Conservation (phyloP, 2,113 vertebrate genomes). For the Perognathus longimembris region DNA sequence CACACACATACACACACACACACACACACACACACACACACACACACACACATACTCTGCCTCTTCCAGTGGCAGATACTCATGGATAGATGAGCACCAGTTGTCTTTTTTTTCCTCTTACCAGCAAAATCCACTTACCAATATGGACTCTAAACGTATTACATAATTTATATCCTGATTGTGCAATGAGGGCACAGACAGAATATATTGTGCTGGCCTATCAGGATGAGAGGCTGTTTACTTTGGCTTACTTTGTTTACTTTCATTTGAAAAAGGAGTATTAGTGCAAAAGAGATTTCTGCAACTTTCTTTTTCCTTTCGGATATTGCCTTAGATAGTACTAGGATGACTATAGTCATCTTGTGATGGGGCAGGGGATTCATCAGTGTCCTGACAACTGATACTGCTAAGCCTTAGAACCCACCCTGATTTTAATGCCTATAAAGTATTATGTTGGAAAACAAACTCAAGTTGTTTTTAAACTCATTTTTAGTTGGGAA, state of each 20-base stretch:
- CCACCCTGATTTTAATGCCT: neutral
- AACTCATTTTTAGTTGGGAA: neutral
- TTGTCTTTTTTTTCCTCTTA: neutral
- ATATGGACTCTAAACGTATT: neutral
- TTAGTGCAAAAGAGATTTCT: neutral
- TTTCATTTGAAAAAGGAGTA: neutral
- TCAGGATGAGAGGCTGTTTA: neutral
- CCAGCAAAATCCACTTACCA: neutral
- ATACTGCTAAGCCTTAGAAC: neutral
- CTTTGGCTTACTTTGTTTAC: neutral
- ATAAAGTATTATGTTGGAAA: neutral
- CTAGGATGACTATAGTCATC: neutral
- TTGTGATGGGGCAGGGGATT: neutral
- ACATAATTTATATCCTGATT: neutral
- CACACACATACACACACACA: neutral
- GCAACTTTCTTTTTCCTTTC: neutral
- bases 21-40: neutral
- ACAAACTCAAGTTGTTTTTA: neutral
- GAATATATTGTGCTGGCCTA: neutral
- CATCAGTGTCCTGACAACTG: neutral
- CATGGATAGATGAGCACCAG: neutral
- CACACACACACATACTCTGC: neutral
- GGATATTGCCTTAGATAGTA: neutral
- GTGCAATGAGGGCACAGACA: neutral
- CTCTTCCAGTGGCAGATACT: neutral